These are phyloP conservation scores for Dicyrtoma fusca DNA, from an alignment of 2,888 invertebrate species.

Conservation along the genomic window DNA sequence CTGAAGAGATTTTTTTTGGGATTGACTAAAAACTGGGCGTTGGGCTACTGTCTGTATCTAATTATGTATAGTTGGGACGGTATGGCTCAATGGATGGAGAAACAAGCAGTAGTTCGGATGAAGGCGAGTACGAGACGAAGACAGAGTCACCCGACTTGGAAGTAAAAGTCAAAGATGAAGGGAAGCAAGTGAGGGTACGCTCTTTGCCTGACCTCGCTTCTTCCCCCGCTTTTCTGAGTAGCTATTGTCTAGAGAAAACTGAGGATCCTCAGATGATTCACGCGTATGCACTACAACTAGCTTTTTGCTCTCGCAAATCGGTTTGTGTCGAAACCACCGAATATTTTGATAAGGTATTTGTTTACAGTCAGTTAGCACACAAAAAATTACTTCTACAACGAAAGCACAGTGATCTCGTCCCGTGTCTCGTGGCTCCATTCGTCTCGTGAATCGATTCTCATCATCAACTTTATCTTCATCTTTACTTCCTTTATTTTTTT, in stretches of 20 bases:
- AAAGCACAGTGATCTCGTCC: constrained; percentile 40
- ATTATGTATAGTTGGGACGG: constrained; percentile 46
- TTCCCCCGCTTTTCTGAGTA: constrained; percentile 53
- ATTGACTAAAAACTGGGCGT: background rate
- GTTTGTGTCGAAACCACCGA: constrained; percentile 56
- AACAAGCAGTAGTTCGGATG: constrained; percentile 56
- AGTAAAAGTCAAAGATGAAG: constrained; percentile 44
- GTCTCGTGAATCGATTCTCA: constrained; percentile 33
- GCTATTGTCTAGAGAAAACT: constrained; percentile 44
- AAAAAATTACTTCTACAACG: constrained; percentile 26
- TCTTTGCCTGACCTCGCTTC: constrained; percentile 57
- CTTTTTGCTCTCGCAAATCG: constrained; percentile 56
- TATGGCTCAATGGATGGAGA: constrained; percentile 55
- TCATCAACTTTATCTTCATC: constrained; percentile 23
- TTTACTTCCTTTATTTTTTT: constrained; percentile 10
- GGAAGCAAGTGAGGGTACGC: constrained; percentile 53
- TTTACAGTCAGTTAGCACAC: constrained; percentile 3
- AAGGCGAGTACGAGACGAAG: constrained; percentile 56
- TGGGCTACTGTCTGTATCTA: constrained; percentile 18
- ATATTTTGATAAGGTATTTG: constrained; percentile 54
- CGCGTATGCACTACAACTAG: constrained; percentile 53
- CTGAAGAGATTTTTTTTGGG: background rate
- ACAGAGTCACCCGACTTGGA: constrained; percentile 25
- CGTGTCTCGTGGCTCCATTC: constrained; percentile 43
- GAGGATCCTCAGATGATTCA: constrained; percentile 43